phyloP scores from a whole-genome alignment of 2,797 vertebrate genomes.

The Peromyscus nudipes region DNA sequence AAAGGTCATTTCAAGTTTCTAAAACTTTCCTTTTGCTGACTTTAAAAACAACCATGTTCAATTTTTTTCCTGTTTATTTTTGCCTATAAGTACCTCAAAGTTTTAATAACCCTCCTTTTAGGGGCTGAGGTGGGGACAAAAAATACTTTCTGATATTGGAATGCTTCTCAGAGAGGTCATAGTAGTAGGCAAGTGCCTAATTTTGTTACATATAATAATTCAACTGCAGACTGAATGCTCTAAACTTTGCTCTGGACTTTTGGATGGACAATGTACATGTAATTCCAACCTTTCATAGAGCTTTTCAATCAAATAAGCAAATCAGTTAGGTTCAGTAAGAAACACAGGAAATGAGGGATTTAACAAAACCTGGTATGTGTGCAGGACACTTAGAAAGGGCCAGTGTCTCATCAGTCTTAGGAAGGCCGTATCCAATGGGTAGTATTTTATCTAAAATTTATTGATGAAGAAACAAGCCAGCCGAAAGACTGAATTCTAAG shows the following conservation, averaged over 20 bases:
- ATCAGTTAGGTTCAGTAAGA: neutral
- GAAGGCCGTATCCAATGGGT: too few relatives aligned
- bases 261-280: neutral
- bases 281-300: neutral
- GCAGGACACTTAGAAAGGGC: neutral
- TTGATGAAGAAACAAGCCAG: neutral
- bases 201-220: neutral
- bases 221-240: neutral
- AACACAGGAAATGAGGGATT: neutral
- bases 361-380: neutral
- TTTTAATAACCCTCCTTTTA: neutral
- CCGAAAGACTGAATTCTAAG: neutral
- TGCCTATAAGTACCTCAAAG: slow-evolving; percentile 1
- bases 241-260: neutral
- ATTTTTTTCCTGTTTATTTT: neutral
- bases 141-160: neutral
- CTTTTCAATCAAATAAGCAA: slow-evolving; percentile 9
- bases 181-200: neutral
- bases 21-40: neutral
- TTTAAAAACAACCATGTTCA: slow-evolving; percentile 23
- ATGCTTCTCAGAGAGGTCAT: neutral
- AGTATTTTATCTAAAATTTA: neutral
- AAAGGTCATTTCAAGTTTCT: slow-evolving; percentile 28
- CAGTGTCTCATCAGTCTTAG: neutral
- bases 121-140: neutral